Base-by-base conservation (phyloP, 2,888 invertebrate genomes). In the Thera obeliscata region DNA sequence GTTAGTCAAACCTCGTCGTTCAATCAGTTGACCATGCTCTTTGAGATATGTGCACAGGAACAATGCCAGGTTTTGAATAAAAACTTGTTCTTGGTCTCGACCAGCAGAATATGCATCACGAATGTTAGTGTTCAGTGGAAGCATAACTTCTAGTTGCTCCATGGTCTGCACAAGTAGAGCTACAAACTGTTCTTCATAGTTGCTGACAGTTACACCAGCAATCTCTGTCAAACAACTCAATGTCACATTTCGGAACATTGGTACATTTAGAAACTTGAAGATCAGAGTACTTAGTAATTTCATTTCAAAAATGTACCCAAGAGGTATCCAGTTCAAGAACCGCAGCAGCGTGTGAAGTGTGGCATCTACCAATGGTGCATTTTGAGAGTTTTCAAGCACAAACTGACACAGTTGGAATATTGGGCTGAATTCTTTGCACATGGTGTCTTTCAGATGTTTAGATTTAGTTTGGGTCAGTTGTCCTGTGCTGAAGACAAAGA, bases 271-370 rank as follows among this genome's bases (percentile, higher is more conserved):
- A 94, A 99, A 99, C 95, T 99, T 99, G 87, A 96, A 97, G 83
- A 98, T 97, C 64, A 99, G 95, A 64, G 98, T 98, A 80, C 96
- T 96, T 80, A 99, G 98, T 65, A 99, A 94, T 87, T 98, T 98
- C 77, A 99, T 99, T 94, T 99, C 99, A 94, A 99, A 99, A 87
- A 99, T 99, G 89, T 99, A 99, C 9, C 99, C 99, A 72, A 99
- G 95, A n/a, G 99, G 99, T 83, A 99, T 99, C 99, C 99, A 99
- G 87, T 99, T 99, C 54, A 99, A 95, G 94, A 99, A 99, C 86
- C 98, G 95, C 76, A 99, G 94, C 66, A 99, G 94, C 2, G 99
- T 99, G 87, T 99, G 98, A 74, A 99, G 94, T 0, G 99, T 99
- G 3, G 98, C 97, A 81, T 98, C 98, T 66, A 99, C 99, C 69